phyloP scores from a whole-genome alignment of 2,797 vertebrate genomes.

The Pelochelys cantorii region DNA sequence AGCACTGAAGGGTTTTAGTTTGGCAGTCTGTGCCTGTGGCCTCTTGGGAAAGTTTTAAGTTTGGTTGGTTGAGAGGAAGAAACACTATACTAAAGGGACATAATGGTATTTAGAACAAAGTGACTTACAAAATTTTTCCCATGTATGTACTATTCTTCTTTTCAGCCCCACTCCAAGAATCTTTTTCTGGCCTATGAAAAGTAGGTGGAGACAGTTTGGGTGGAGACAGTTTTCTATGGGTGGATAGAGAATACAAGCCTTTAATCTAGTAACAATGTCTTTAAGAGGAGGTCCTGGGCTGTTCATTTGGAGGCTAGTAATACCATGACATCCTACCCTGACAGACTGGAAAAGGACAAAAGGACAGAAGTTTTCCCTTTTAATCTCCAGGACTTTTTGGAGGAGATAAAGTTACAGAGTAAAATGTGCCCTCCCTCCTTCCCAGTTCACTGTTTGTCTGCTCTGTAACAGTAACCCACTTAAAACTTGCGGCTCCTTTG shows the following conservation, averaged over 20 bases:
- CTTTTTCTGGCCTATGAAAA: conserved; percentile 16
- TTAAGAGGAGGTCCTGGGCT: conserved; percentile 51
- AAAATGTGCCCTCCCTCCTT: conserved; percentile 83
- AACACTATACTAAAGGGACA: not conserved
- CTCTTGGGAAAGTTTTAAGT: not conserved
- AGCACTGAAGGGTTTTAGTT: not conserved
- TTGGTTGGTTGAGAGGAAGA: not conserved
- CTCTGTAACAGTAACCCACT: conserved; percentile 87
- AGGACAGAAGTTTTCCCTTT: conserved; percentile 70
- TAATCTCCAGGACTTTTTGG: conserved; percentile 70
- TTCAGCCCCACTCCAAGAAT: conserved; percentile 5
- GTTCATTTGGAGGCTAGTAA: conserved; percentile 20
- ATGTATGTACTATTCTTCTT: not conserved
- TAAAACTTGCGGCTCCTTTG: conserved; percentile 87
- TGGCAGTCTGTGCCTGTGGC: not conserved
- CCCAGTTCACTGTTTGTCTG: conserved; percentile 85
- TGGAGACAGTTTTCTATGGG: not conserved
- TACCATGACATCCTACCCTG: conserved; percentile 23
- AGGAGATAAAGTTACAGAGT: conserved; percentile 80
- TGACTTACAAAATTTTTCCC: not conserved
- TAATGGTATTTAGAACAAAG: conserved; percentile 12
- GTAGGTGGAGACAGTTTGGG: not conserved
- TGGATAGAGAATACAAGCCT: conserved; percentile 33
- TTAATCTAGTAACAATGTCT: conserved; percentile 3
- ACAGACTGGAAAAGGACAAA: conserved; percentile 36